These are phyloP conservation scores for Incurvaria masculella DNA, from an alignment of 2,888 invertebrate genomes.

Conservation along the genomic window DNA sequence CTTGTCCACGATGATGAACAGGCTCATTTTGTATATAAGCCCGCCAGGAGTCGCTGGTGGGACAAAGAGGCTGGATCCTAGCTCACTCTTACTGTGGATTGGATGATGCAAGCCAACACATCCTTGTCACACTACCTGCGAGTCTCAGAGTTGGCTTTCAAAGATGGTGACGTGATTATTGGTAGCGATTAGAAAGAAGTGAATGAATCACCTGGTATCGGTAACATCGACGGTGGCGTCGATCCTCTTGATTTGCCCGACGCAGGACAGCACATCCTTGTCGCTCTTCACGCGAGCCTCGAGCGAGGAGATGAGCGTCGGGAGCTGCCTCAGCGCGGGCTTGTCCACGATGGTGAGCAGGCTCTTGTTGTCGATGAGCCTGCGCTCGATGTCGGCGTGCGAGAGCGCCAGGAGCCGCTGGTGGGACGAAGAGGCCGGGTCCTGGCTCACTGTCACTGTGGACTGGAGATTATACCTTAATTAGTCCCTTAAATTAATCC, in stretches of 20 bases:
- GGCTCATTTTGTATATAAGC: slow-evolving; percentile 87
- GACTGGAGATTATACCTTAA: slow-evolving; percentile 37
- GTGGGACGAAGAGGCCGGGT: slow-evolving; percentile 84
- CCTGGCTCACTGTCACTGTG: slow-evolving; percentile 58
- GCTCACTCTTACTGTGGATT: slow-evolving; percentile 54
- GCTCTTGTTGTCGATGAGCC: slow-evolving; percentile 90
- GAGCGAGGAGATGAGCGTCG: slow-evolving; percentile 63
- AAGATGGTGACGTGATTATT: too few species aligned
- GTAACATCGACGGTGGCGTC: slow-evolving; percentile 60
- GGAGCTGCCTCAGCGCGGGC: slow-evolving; percentile 73
- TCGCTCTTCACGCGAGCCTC: slow-evolving; percentile 84
- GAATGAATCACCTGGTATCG: slow-evolving; percentile 56
- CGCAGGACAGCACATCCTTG: slow-evolving; percentile 78
- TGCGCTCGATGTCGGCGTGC: slow-evolving; percentile 82
- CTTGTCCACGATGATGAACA: slow-evolving; percentile 81
- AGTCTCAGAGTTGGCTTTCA: too few species aligned
- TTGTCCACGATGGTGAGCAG: slow-evolving; percentile 82
- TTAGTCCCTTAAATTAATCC: too few species aligned
- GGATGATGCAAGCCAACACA: slow-evolving; percentile 14
- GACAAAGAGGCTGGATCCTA: slow-evolving; percentile 81
- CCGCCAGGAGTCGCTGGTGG: slow-evolving; percentile 86
- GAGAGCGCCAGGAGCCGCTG: slow-evolving; percentile 82
- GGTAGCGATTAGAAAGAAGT: too few species aligned
- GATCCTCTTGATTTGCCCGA: slow-evolving; percentile 64
- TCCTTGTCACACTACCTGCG: too few species aligned